Evolutionary conservation across 2,113 vertebrate genomes (phyloP), one percentile per base, ranked within the genome.

Genomic region (Aythya baeri): DNA sequence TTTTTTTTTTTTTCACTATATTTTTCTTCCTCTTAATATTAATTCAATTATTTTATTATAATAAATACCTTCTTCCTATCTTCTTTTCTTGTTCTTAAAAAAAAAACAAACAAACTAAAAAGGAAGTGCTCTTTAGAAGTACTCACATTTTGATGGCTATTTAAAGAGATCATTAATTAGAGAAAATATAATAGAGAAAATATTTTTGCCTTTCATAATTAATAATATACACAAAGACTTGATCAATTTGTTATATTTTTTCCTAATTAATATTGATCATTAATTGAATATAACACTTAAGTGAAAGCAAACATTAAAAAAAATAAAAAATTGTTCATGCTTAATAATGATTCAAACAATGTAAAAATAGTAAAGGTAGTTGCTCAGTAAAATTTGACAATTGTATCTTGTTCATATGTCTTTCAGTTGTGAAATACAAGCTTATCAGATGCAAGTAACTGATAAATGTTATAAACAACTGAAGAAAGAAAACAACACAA

Each of bases 1-100:
- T 79, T 95, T 91, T 61, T 82, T 32, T 82, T 32, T 95, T 91
- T 61, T 82, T 32, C 7, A 11, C 79, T 32, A 52, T 76, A 88
- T 75, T 57, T 74, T 81, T 78, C 58, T 92, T 55, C 12, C 12
- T 38, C 22, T 72, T 85, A 68, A 68, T 50, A 74, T 63, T 75
- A 71, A 23, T 78, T 78, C 3, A 2, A 27, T 70, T 93, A 49
- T 79, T 85, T 79, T 82, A 29, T 46, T 57, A 34, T 38, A 82
- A n/a, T 67, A 71, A 78, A 67, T 61, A 26, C 0, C 1, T 44
- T 52, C 6, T 14, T 72, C 11, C 4, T 63, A 21, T 49, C 46
- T 67, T 63, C 5, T 1, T 81, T 63, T 88, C 13, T 11, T 81
- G 46, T 49, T 49, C 20, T 49, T 49, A 49, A 21, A 49, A 49